Conservation (phyloP, 2,797 vertebrate species). For the Cygnus olor region DNA sequence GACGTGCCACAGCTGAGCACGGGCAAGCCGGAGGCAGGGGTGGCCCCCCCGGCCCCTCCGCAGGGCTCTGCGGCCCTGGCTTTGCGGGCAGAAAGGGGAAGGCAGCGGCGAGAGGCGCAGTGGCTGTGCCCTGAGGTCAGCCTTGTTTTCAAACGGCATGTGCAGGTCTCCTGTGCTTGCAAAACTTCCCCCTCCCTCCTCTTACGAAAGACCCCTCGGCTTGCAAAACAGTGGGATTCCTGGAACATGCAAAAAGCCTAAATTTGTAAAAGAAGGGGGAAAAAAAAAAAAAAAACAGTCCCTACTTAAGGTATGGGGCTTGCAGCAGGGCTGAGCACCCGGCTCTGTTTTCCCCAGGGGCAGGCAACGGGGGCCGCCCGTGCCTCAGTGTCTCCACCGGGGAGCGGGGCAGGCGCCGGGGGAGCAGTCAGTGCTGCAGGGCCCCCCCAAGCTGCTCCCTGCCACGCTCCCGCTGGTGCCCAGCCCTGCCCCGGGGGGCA, state of each 20-base stretch:
- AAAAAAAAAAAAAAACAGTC: too few relatives aligned
- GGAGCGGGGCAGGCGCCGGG: fast-evolving
- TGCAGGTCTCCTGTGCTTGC: not conserved
- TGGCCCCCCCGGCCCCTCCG: fast-evolving
- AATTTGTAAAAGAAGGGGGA: not conserved
- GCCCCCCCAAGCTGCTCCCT: not conserved
- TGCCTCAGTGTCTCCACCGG: not conserved
- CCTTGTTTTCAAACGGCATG: not conserved
- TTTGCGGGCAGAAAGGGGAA: conserved; percentile 32
- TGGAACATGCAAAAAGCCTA: not conserved
- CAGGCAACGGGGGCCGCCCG: fast-evolving
- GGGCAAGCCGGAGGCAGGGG: not conserved
- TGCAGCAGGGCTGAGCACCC: not conserved
- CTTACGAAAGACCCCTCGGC: conserved; percentile 28
- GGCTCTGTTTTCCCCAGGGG: not conserved
- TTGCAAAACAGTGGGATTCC: not conserved
- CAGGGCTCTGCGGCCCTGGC: not conserved
- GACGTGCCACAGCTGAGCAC: not conserved
- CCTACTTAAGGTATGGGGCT: not conserved
- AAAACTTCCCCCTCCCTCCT: conserved; percentile 52
- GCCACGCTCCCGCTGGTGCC: not conserved
- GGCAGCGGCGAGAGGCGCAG: not conserved
- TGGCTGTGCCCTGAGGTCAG: not conserved
- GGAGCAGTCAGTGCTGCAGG: fast-evolving
- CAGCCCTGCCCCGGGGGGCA: not conserved